These are phyloP conservation scores for Tricholauxania praeusta DNA, from an alignment of 2,888 invertebrate species.

Conservation along the genomic window DNA sequence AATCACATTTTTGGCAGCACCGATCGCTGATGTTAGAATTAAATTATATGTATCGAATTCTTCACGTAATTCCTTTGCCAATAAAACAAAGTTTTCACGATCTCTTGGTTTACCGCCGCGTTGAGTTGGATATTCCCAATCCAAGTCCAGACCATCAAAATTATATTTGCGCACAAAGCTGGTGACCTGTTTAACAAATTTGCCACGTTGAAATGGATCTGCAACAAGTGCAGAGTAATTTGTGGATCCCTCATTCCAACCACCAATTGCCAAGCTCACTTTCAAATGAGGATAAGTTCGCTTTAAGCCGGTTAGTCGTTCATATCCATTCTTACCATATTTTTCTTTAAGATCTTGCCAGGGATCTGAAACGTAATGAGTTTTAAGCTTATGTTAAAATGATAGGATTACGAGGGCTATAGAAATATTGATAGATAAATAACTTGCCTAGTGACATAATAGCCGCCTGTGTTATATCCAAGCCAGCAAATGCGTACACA, in stretches of 20 bases:
- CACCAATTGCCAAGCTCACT: slow-evolving; percentile 85
- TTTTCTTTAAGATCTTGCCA: slow-evolving; percentile 83
- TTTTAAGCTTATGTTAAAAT: not conserved
- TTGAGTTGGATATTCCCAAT: slow-evolving; percentile 88
- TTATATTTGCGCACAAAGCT: slow-evolving; percentile 72
- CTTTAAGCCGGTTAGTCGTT: slow-evolving; percentile 76
- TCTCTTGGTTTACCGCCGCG: slow-evolving; percentile 82
- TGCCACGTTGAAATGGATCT: slow-evolving; percentile 72
- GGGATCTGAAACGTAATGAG: slow-evolving; percentile 71
- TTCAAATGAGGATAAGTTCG: slow-evolving; percentile 77
- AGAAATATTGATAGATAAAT: not conserved
- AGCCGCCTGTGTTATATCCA: slow-evolving; percentile 75
- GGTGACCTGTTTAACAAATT: slow-evolving; percentile 79
- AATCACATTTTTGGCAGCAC: slow-evolving; percentile 81
- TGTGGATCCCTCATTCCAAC: slow-evolving; percentile 90
- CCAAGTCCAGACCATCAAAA: slow-evolving; percentile 69
- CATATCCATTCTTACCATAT: slow-evolving; percentile 80
- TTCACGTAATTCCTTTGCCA: slow-evolving; percentile 82
- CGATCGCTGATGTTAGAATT: slow-evolving; percentile 84
- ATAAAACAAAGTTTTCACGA: slow-evolving; percentile 79
- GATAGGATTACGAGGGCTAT: not conserved
- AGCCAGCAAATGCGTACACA: slow-evolving; percentile 85
- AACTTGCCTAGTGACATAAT: slow-evolving; percentile 78
- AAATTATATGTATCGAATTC: slow-evolving; percentile 78
- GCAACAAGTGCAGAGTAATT: slow-evolving; percentile 73